Base-by-base conservation (phyloP, 2,113 vertebrate genomes). In the Saccopteryx leptura region DNA sequence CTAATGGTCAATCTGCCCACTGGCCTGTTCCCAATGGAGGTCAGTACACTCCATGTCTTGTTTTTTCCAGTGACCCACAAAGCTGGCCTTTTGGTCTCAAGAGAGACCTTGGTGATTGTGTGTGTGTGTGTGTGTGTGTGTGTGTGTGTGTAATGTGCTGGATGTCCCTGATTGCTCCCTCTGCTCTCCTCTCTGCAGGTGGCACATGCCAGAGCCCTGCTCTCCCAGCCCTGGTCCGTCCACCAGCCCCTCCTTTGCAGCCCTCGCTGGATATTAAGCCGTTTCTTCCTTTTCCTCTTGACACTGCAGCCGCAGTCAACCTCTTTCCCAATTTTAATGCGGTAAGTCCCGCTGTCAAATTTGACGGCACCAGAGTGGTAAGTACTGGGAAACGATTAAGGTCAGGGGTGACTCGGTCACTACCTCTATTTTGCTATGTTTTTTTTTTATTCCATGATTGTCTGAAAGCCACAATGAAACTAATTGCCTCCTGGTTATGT, bases 171-270 rank as follows among this genome's bases (percentile, higher is more conserved):
- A 98, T 39, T 14, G 24, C 28, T 31, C 79, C 31, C 46, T 98
- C 72, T 95, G 24, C 61, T 93, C 48, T 98, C 93, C 78, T 90
- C 9, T 87, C 0, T 91, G 2, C 92, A 99, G 99, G 99, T 98
- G 99, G 99, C 97, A 98, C 99, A 88, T 99, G 99, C 99, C 99
- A 99, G 98, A 99, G 99, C 98, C 99, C 99, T 97, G 99, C 99
- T 97, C 98, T 99, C 98, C 99, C 99, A 90, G 98, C 99, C 96
- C 98, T 99, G 97, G 96, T 99, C 96, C 99, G 99, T 84, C 99
- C 99, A 96, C 97, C 99, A 94, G 98, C 99, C 54, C 99, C 99
- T 4, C 97, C 98, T 78, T 39, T 99, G 98, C 99, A 99, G 74
- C 99, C 98, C 0, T 99, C 99, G 10, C 98, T 99, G 99, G 99